These are phyloP conservation scores for Carollia perspicillata DNA, from an alignment of 2,113 vertebrate species.

Conservation along the genomic window DNA sequence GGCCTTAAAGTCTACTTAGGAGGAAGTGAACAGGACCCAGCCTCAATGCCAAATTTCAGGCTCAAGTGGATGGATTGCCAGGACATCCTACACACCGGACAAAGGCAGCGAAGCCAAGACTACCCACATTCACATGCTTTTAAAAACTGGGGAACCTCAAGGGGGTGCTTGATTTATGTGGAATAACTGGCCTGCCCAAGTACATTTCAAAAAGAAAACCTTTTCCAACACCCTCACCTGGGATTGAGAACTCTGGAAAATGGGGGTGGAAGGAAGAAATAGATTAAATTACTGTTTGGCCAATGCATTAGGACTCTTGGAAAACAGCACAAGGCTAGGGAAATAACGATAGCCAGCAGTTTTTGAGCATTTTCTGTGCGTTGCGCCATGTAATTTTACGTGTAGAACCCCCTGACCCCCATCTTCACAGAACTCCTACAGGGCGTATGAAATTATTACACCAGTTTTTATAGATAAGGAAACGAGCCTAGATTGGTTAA, in stretches of 20 bases:
- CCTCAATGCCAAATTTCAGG: constrained; percentile 79
- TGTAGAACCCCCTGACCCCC: neutral
- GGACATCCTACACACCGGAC: constrained; percentile 83
- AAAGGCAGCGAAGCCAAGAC: constrained; percentile 77
- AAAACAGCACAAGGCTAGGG: neutral
- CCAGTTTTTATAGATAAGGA: neutral
- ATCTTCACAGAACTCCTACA: neutral
- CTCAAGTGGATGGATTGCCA: constrained; percentile 78
- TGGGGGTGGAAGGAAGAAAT: neutral
- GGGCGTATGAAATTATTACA: neutral
- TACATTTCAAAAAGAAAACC: constrained; percentile 65
- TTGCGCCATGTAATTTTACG: neutral
- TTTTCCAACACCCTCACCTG: constrained; percentile 72
- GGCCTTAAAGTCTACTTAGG: constrained; percentile 75
- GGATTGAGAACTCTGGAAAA: constrained; percentile 67
- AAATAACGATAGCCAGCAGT: neutral
- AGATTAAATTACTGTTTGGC: constrained; percentile 53
- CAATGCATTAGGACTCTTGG: neutral
- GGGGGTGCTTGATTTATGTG: constrained; percentile 76
- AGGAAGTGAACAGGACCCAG: constrained; percentile 82
- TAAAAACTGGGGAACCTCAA: constrained; percentile 65
- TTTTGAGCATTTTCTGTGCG: neutral
- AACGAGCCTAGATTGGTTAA: neutral
- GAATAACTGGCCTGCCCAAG: constrained; percentile 71
- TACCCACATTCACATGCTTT: constrained; percentile 77